Evolutionary conservation across 2,797 vertebrate genomes (phyloP), one percentile per base, ranked within the genome.

Genomic region (Pyrocephalus nanus): DNA sequence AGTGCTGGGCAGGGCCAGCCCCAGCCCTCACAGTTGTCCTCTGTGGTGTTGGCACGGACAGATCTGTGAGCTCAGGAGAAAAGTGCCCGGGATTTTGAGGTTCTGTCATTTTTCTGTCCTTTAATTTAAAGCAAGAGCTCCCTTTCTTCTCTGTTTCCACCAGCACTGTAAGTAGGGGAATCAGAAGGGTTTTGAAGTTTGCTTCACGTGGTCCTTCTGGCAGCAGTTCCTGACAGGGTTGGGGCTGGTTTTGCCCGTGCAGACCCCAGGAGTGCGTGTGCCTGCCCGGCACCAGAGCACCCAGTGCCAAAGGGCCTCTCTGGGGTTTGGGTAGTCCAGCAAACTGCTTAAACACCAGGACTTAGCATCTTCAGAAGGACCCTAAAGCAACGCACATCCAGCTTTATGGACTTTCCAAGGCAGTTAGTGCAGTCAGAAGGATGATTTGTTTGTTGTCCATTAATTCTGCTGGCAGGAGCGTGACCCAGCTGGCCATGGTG

Each of bases 401-500:
- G 36, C 73, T 69, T 4, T 4, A 1, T 2, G 70, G 54, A 1
- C 19, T 32, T 64, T 1, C 53, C 61, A 19, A 5, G 27, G 65
- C 0, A 12, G 55, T 9, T 23, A 2, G 1, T 20, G 71, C 1
- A 0, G 7, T 4, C 38, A 15, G 34, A 9, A 16, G 12, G 12
- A 0, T 22, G 34, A 1, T 17, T 23, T 72, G n/a, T 2, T 20
- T 72, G n/a, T 2, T 20, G 53, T 12, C 58, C 12, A 0, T 23
- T 3, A 15, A 29, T 9, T 43, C 40, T 26, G 30, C 40, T 7
- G 75, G 22, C 43, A 20, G 57, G 58, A 36, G 62, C 53, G 4
- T 5, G 1, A 30, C 45, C 69, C 90, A 58, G 40, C 45, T 34
- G 20, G 45, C 45, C 3, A 19, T 4, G 26, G 0, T 38, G 60